Evolutionary conservation across 2,797 vertebrate genomes (phyloP).

Genomic region (Glyptemys insculpta): DNA sequence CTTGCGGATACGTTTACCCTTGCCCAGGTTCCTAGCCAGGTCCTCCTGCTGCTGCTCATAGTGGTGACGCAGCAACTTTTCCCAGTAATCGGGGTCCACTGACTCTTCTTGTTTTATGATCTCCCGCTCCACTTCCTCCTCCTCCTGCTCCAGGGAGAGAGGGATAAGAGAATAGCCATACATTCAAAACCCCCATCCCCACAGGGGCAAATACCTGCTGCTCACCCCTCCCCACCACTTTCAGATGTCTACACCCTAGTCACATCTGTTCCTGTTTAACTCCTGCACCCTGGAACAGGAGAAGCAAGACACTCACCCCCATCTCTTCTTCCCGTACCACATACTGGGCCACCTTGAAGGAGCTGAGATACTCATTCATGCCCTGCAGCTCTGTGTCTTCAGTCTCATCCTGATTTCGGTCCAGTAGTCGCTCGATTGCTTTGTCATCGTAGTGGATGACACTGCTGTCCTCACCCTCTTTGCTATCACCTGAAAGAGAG

Average conservation of each 20-base stretch:
- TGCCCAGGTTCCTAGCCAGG: slow-evolving; percentile 96
- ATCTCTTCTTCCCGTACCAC: slow-evolving; percentile 99
- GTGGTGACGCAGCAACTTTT: slow-evolving; percentile 97
- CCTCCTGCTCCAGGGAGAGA: slow-evolving; percentile 82
- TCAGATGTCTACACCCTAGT: neutral
- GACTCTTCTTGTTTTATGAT: slow-evolving; percentile 99
- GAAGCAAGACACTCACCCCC: slow-evolving; percentile 86
- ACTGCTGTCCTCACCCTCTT: slow-evolving; percentile 95
- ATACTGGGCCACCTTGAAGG: slow-evolving; percentile 99
- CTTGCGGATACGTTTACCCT: slow-evolving; percentile 98
- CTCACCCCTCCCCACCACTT: neutral
- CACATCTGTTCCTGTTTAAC: neutral
- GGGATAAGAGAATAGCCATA: neutral
- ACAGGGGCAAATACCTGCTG: neutral
- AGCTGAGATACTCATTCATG: slow-evolving; percentile 99
- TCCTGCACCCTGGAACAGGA: neutral
- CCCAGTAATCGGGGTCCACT: slow-evolving; percentile 99
- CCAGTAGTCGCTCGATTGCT: slow-evolving; percentile 93
- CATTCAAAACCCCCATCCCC: neutral
- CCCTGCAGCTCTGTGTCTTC: slow-evolving; percentile 98
- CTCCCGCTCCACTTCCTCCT: slow-evolving; percentile 97
- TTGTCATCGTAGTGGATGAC: slow-evolving; percentile 99
- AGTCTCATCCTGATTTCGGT: slow-evolving; percentile 95
- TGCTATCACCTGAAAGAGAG: slow-evolving; percentile 89
- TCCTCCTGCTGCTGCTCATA: slow-evolving; percentile 99